These are phyloP conservation scores for Adineta ricciae DNA, from an alignment of 2,888 invertebrate species.

Conservation along the genomic window DNA sequence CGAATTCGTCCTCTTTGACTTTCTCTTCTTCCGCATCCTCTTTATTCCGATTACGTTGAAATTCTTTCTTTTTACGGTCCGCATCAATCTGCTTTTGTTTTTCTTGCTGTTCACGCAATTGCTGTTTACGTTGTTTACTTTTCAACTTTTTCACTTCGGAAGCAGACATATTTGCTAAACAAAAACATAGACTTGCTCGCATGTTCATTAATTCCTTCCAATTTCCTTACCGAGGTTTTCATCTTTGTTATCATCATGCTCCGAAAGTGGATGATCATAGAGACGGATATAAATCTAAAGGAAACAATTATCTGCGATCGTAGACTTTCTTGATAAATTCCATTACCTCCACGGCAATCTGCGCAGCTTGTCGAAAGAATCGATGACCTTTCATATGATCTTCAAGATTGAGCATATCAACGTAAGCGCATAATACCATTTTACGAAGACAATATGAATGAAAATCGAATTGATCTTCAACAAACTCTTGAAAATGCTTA, in stretches of 20 bases:
- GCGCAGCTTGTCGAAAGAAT: constrained; percentile 88
- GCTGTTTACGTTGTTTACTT: constrained; percentile 30
- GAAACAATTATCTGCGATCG: too few species aligned
- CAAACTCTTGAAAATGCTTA: constrained; percentile 94
- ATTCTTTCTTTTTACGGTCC: constrained; percentile 30
- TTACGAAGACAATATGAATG: constrained; percentile 99
- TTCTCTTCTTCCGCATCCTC: constrained; percentile 32
- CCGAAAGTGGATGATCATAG: constrained; percentile 28
- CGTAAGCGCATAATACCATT: constrained; percentile 93
- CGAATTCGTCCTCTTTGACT: constrained; percentile 29
- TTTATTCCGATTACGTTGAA: constrained; percentile 28
- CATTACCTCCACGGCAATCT: constrained; percentile 50
- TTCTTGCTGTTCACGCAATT: constrained; percentile 30
- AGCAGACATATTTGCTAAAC: constrained; percentile 26
- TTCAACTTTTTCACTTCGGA: constrained; percentile 29
- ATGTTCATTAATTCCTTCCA: neutral
- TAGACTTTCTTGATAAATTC: neutral
- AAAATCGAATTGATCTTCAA: constrained; percentile 99
- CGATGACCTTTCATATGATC: constrained; percentile 84
- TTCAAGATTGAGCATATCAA: constrained; percentile 81
- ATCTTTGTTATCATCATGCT: constrained; percentile 9
- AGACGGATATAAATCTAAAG: constrained; percentile 37
- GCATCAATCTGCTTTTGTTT: constrained; percentile 32
- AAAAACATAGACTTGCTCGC: neutral
- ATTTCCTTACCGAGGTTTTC: neutral